These are phyloP conservation scores for Serilophus lunatus DNA, from an alignment of 2,113 vertebrate genomes.

Conservation along the genomic window DNA sequence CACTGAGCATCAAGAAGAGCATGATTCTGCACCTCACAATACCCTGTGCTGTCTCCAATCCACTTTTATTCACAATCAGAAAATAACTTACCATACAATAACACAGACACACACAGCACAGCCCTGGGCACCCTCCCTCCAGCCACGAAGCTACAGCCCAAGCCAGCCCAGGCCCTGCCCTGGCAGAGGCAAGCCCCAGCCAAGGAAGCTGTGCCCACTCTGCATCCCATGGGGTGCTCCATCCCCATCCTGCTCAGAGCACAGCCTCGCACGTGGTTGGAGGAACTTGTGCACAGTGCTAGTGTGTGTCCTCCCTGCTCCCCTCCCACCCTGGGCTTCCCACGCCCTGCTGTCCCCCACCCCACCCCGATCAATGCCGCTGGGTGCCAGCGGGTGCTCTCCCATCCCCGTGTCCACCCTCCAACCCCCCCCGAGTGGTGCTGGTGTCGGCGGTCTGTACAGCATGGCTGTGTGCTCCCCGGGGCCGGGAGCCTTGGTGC, in stretches of 20 bases:
- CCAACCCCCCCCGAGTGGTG: conserved; percentile 2
- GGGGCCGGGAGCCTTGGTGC: conserved; percentile 23
- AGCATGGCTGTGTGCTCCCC: background rate
- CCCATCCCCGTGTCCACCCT: conserved; percentile 11
- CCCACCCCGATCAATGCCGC: background rate
- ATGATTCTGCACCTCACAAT: background rate
- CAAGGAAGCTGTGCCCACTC: background rate
- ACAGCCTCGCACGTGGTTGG: background rate
- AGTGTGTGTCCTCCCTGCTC: background rate
- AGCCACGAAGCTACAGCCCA: background rate
- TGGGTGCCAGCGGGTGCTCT: background rate
- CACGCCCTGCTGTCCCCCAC: background rate
- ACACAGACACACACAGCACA: conserved; percentile 30
- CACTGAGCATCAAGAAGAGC: background rate
- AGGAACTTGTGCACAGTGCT: conserved; percentile 1
- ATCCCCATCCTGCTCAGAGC: background rate
- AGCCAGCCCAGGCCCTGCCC: background rate
- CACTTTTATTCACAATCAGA: conserved; percentile 70
- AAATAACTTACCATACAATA: conserved; percentile 72
- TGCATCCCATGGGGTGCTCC: background rate
- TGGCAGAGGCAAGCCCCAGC: background rate
- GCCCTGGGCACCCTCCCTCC: background rate
- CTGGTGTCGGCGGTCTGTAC: conserved; percentile 43
- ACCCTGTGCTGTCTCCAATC: background rate
- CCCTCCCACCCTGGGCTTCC: conserved; percentile 22